Base-by-base conservation (phyloP, 1,140 invertebrate species). In the Ceratina japonica region DNA sequence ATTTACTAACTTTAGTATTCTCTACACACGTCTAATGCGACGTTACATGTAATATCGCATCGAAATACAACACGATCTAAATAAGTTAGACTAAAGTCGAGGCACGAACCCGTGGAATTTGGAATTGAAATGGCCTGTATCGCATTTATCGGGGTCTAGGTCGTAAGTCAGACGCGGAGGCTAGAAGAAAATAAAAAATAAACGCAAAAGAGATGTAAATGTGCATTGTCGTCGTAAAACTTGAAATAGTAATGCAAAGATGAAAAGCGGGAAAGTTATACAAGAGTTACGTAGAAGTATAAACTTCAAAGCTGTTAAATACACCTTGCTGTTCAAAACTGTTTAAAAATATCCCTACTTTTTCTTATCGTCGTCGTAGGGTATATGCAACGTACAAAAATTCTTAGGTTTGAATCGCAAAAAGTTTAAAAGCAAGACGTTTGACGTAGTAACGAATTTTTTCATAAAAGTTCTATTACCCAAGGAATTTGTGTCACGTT, bases 91-190 rank as follows among this genome's bases (percentile, higher is more conserved):
- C 18, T 18, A 27, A 51, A 62, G 24, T 51, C 44, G 7, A 10
- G 8, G n/a, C 27, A 24, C 4, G 31, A 24, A 18, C 58, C 52
- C 20, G 56, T 59, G 63, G 22, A 68, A 75, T 68, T 75, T 75
- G 31, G 22, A 49, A 75, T 68, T 59, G 31, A 49, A 75, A 75
- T 68, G 52, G 20, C 52, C 37, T 4, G 52, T 68, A 22, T 18
- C 49, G 49, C 63, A 51, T 75, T 66, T 75, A 75, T 75, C 22
- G 73, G 68, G 73, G 73, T 75, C 73, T 75, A 75, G 73, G 73
- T 75, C 73, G 52, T 3, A 20, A 49, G 73, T 64, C 73, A 75
- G 73, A 49, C 73, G 52, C 18, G 27, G 12, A 27, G 52, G 16
- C 31, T 49, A 58, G 20, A 44, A 44, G 37, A 44, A 44, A 75